Evolutionary conservation across 2,888 invertebrate species (phyloP), one percentile per base, ranked within the genome.

Genomic region (Troilus luridus): DNA sequence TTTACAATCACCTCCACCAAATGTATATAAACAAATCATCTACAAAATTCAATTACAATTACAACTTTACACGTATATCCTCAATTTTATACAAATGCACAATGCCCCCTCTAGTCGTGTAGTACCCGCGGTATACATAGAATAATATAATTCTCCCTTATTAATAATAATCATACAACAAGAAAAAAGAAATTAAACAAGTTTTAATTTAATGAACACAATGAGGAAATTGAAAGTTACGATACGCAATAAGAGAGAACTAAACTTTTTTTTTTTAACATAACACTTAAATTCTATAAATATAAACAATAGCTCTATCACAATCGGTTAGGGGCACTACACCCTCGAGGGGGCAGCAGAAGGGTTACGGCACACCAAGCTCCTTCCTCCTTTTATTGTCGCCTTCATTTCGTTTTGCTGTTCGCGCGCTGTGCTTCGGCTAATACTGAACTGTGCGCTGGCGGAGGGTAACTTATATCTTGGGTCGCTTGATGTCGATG

Each of bases 401-500:
- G 19, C 90, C 90, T 56, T 77, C 72, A 56, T 72, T 41, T 24
- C 67, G n/a, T 56, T 72, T 77, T 88, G 19, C 85, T 85, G 12
- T 85, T 85, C 56, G 85, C 85, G 56, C 59, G 56, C 59, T 59
- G 0, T 27, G 88, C 41, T 54, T 88, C 60, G 59, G 3, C 11
- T 59, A 56, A 59, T 59, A 88, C 58, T 88, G 88, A 11, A 21
- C 54, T 89, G 89, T 24, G 89, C 89, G 54, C 67, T 58, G 24
- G 90, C 58, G 85, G 88, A 77, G 81, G 90, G 91, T 90, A 91
- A 90, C 91, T 92, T 92, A 93, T 91, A 93, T 92, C 92, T 93
- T 93, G 67, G 93, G 93, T 91, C 93, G 93, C 92, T 93, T 93
- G 92, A 93, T 93, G 92, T 93, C 93, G 17, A 93, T 92, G 91